A percentile compares a stretch with the other conserved stretches of the same genome.
phyloP scores from a whole-genome alignment of 2,888 invertebrate species.

The Drosophila pullipes region DNA sequence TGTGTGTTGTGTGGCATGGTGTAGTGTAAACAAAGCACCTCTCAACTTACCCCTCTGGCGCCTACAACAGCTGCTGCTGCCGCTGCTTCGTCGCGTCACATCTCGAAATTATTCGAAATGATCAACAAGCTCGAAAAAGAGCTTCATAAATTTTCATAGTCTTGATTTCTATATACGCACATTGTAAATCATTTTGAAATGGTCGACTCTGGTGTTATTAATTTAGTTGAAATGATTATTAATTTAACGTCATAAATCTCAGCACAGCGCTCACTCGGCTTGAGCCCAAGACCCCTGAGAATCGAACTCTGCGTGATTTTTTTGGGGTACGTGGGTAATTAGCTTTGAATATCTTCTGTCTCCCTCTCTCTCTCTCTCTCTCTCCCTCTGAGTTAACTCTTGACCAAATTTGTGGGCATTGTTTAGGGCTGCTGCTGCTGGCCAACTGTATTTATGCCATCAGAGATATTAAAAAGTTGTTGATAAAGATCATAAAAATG shows the following conservation, averaged over 20 bases:
- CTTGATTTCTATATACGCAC: slow-evolving; percentile 52
- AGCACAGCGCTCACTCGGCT: slow-evolving; percentile 30
- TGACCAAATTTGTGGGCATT: slow-evolving; percentile 4
- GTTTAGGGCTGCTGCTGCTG: neutral
- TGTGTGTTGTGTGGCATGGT: neutral
- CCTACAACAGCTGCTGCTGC: slow-evolving; percentile 33
- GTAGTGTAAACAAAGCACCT: slow-evolving; percentile 54
- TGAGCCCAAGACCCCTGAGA: slow-evolving; percentile 17
- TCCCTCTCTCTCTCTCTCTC: neutral
- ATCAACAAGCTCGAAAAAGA: slow-evolving; percentile 59
- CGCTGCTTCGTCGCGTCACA: neutral
- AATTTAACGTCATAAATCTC: slow-evolving; percentile 76
- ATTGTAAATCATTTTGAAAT: slow-evolving; percentile 71
- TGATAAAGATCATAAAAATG: slow-evolving; percentile 8
- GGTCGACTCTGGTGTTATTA: slow-evolving; percentile 65
- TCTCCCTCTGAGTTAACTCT: neutral
- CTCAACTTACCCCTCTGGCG: slow-evolving; percentile 10
- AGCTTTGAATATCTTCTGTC: slow-evolving; percentile 48
- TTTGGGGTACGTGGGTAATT: slow-evolving; percentile 70
- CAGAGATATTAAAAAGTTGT: neutral
- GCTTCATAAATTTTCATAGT: slow-evolving; percentile 54
- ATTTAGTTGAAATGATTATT: slow-evolving; percentile 80
- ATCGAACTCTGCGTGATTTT: slow-evolving; percentile 51
- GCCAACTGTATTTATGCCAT: slow-evolving; percentile 7
- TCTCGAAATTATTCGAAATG: slow-evolving; percentile 59